Evolutionary conservation across 2,797 vertebrate genomes (phyloP).

Genomic region (Yasuhikotakia modesta): DNA sequence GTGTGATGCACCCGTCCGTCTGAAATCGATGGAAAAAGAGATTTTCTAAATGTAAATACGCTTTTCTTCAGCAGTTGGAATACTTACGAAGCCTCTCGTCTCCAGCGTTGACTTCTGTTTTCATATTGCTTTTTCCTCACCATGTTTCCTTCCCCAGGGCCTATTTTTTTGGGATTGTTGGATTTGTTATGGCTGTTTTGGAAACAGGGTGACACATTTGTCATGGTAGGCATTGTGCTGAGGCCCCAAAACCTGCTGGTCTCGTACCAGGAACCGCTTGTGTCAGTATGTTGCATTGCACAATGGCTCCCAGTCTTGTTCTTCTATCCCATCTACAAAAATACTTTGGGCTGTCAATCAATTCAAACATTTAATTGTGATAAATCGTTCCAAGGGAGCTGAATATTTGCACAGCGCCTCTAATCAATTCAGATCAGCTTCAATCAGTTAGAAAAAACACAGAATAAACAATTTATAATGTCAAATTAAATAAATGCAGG

Average conservation of each 20-base stretch:
- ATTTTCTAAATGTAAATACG: too few relatives aligned
- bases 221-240: too few relatives aligned
- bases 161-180: not conserved
- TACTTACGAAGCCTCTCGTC: not conserved
- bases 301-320: not conserved
- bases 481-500: not conserved
- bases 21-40: too few relatives aligned
- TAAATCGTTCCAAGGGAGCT: not conserved
- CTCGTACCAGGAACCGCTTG: not conserved
- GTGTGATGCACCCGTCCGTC: too few relatives aligned
- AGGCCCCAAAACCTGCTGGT: not conserved
- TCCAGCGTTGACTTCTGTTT: slow-evolving; percentile 30
- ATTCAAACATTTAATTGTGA: not conserved
- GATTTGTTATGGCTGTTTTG: not conserved
- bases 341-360: not conserved
- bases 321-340: not conserved
- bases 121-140: not conserved
- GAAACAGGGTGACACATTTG: not conserved
- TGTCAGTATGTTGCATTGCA: not conserved
- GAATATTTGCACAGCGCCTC: not conserved
- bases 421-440: not conserved
- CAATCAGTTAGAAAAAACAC: not conserved
- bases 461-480: not conserved
- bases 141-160: not conserved
- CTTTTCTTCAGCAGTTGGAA: not conserved